Conservation (phyloP, 2,797 vertebrate species). For the Mormyrus hasselquistii region DNA sequence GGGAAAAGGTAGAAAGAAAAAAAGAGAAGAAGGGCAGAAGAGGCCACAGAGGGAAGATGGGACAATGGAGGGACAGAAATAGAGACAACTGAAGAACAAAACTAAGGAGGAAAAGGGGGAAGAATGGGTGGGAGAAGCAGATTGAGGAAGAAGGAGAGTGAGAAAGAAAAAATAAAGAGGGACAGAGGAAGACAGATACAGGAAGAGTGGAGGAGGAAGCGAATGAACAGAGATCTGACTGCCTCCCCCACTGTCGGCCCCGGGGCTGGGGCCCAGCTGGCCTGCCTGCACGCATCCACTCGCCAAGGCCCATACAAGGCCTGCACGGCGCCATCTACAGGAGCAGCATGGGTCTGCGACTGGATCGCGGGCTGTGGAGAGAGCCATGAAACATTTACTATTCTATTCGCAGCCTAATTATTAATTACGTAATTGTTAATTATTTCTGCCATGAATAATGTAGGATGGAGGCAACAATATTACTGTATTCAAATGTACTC, state of each 20-base stretch:
- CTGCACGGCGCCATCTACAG: not conserved
- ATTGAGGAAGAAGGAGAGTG: not conserved
- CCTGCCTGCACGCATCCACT: not conserved
- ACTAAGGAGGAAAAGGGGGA: slow-evolving; percentile 18
- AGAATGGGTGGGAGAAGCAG: not conserved
- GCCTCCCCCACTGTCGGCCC: not conserved
- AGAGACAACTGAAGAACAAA: slow-evolving; percentile 17
- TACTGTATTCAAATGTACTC: not conserved
- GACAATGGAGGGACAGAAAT: not conserved
- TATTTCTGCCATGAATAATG: slow-evolving; percentile 19
- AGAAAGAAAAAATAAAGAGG: not conserved
- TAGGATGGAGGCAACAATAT: not conserved
- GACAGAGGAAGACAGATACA: not conserved
- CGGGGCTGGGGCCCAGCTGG: not conserved
- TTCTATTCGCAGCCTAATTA: slow-evolving; percentile 6
- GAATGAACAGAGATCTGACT: slow-evolving; percentile 29
- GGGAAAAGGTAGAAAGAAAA: not conserved
- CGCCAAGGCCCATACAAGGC: not conserved
- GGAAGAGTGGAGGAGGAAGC: slow-evolving; percentile 19
- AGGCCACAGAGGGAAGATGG: not conserved
- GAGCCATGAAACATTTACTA: not conserved
- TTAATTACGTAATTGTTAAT: slow-evolving; percentile 17
- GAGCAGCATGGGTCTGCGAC: not conserved
- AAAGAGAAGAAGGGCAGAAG: not conserved
- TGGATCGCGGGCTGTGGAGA: not conserved